Conservation (phyloP, 2,888 invertebrate species). For the Ormyrus nitidulus region DNA sequence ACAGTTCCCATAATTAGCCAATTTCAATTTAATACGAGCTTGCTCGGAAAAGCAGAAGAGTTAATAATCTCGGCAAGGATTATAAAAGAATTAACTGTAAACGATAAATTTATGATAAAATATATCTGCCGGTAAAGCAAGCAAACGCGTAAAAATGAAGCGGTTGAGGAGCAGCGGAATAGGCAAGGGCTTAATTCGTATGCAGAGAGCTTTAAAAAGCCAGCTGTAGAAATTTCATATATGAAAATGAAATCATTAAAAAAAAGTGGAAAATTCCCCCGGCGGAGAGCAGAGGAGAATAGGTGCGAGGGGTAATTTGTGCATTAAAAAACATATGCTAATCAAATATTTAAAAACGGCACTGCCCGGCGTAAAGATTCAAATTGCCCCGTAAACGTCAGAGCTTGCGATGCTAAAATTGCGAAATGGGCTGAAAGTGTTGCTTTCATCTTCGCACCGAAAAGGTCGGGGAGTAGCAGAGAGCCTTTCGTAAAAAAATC, state of each 20-base stretch:
- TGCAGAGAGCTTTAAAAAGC: neutral
- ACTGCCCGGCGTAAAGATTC: constrained; percentile 35
- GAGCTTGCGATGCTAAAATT: constrained; percentile 27
- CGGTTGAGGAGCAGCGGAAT: too few species aligned
- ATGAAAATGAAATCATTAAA: constrained; percentile 36
- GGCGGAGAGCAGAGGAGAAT: neutral
- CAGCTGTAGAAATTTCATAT: neutral
- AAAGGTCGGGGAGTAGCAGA: neutral
- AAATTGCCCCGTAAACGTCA: constrained; percentile 52
- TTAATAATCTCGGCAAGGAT: too few species aligned
- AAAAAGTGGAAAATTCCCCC: constrained; percentile 1
- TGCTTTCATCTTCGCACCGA: constrained; percentile 37
- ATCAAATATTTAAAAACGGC: constrained; percentile 52
- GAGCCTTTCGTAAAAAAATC: too few species aligned
- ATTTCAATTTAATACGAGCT: too few species aligned
- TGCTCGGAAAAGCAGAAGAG: too few species aligned
- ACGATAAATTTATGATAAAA: too few species aligned
- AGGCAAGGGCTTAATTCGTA: too few species aligned
- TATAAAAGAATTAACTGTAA: too few species aligned
- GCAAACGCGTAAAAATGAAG: too few species aligned
- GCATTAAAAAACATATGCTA: constrained; percentile 44
- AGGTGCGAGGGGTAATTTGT: constrained; percentile 24
- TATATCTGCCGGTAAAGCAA: too few species aligned
- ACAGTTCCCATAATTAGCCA: too few species aligned
- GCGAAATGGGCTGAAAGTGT: constrained; percentile 5